Evolutionary conservation across 2,888 invertebrate genomes (phyloP).

Genomic region (Andrena haemorrhoa): DNA sequence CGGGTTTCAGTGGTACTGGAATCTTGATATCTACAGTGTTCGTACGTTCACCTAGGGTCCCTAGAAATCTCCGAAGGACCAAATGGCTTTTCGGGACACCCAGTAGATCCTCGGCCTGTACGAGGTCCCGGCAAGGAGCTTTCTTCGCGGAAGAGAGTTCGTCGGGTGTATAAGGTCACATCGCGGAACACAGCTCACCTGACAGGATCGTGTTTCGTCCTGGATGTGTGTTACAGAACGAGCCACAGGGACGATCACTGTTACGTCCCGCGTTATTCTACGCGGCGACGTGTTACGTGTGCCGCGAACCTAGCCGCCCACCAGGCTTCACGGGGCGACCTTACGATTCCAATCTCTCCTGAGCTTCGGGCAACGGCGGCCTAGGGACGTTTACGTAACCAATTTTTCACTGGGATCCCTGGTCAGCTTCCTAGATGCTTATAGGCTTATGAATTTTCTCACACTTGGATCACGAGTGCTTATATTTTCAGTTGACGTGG

Average conservation of each 20-base stretch:
- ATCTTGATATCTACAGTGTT: no score
- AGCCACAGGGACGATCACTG: conserved; percentile 30
- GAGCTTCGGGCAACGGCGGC: conserved; percentile 13
- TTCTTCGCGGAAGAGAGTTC: conserved; percentile 67
- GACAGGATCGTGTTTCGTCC: conserved; percentile 64
- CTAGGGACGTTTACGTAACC: conserved; percentile 22
- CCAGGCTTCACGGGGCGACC: conserved; percentile 42
- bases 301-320: conserved; percentile 30
- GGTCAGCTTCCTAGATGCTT: neutral
- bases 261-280: conserved; percentile 52
- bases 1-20: no score
- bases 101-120: conserved; percentile 21
- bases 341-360: conserved; percentile 58
- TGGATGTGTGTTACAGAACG: conserved; percentile 45
- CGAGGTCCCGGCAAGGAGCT: conserved; percentile 42
- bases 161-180: conserved; percentile 59
- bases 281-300: conserved; percentile 50
- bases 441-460: neutral
- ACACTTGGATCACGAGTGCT: neutral
- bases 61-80: neutral
- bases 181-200: conserved; percentile 48
- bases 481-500: neutral
- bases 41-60: no score
- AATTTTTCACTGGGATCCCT: conserved; percentile 8
- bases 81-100: conserved; percentile 16